These are phyloP conservation scores for Drosophila suboccidentalis DNA, from an alignment of 2,888 invertebrate species.

Conservation along the genomic window DNA sequence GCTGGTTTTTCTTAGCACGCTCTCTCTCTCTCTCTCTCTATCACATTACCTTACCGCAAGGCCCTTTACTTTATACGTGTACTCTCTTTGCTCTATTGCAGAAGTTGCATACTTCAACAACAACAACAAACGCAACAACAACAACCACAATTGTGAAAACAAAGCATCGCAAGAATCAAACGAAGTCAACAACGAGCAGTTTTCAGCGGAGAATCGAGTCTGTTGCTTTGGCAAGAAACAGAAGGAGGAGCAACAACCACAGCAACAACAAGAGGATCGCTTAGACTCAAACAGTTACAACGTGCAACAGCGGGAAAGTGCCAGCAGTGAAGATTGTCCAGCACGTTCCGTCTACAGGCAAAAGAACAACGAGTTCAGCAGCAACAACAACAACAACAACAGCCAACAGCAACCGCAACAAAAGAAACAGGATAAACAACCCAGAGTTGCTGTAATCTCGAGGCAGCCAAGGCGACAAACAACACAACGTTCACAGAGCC, in stretches of 20 bases:
- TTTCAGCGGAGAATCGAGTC: slow-evolving; percentile 30
- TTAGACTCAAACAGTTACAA: slow-evolving; percentile 66
- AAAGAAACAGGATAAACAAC: slow-evolving; percentile 4
- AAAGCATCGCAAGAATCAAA: slow-evolving; percentile 29
- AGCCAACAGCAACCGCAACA: not conserved
- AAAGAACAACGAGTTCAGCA: slow-evolving; percentile 59
- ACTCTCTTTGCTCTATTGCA: slow-evolving; percentile 83
- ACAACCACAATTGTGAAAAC: slow-evolving; percentile 29
- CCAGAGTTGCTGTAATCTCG: slow-evolving; percentile 31
- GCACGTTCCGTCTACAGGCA: slow-evolving; percentile 46
- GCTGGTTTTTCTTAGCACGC: not conserved
- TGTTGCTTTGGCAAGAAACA: slow-evolving; percentile 61
- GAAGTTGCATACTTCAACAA: slow-evolving; percentile 84
- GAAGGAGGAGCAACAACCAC: slow-evolving; percentile 10
- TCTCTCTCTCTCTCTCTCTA: not conserved
- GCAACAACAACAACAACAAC: slow-evolving; percentile 33
- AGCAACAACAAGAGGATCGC: slow-evolving; percentile 20
- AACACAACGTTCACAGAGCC: slow-evolving; percentile 53
- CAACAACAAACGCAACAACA: slow-evolving; percentile 60
- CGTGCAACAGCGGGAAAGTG: slow-evolving; percentile 62
- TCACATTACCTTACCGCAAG: slow-evolving; percentile 39
- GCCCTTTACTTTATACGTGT: slow-evolving; percentile 76
- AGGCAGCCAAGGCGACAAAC: slow-evolving; percentile 55
- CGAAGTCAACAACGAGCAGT: slow-evolving; percentile 22
- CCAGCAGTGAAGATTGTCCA: slow-evolving; percentile 15